Conservation (phyloP, 2,113 vertebrate species). For the Rynchops niger region DNA sequence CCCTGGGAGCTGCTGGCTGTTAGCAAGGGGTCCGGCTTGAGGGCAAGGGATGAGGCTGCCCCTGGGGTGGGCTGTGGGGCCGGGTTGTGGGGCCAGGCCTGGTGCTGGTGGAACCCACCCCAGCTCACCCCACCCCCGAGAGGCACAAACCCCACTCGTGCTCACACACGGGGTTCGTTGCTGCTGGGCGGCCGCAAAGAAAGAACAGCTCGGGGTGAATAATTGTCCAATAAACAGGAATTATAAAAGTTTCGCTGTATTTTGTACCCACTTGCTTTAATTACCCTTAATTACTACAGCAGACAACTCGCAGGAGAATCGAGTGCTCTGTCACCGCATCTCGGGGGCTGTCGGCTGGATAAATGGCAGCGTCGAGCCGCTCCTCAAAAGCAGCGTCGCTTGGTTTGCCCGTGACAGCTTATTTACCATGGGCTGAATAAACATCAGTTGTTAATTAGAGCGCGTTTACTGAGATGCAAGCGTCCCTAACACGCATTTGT, state of each 20-base stretch:
- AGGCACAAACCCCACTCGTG: accelerated
- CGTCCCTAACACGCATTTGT: not conserved
- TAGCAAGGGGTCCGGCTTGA: not conserved
- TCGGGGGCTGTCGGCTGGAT: not conserved
- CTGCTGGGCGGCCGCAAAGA: not conserved
- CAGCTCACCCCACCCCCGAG: not conserved
- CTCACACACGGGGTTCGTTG: accelerated
- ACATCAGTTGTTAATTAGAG: slow-evolving; percentile 50
- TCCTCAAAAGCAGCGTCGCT: not conserved
- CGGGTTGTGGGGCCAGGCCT: not conserved
- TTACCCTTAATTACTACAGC: slow-evolving; percentile 56
- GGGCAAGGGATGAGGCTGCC: not conserved
- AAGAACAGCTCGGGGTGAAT: not conserved
- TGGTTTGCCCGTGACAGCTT: not conserved
- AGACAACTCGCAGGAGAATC: not conserved
- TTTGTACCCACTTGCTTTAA: slow-evolving; percentile 26
- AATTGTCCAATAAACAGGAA: not conserved
- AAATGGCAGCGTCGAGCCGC: not conserved
- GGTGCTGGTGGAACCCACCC: not conserved
- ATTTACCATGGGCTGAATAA: slow-evolving; percentile 15
- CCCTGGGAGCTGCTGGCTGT: not conserved
- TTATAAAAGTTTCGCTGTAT: not conserved
- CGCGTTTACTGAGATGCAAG: not conserved
- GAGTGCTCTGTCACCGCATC: not conserved
- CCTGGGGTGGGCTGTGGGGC: not conserved